These are phyloP conservation scores for Paramisgurnus dabryanus DNA, from an alignment of 2,113 vertebrate genomes.

Conservation along the genomic window DNA sequence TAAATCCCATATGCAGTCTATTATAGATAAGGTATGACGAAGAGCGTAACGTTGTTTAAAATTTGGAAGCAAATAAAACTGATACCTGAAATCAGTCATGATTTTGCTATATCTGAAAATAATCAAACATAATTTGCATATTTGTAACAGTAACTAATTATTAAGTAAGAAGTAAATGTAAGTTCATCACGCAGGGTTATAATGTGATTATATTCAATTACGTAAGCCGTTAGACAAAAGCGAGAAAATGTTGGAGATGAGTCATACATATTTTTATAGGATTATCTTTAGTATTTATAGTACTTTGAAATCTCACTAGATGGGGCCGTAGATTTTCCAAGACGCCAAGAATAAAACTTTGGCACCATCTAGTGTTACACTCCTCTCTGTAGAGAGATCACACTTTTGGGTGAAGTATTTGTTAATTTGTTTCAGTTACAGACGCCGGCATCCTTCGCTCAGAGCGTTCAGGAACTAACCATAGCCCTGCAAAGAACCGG, in stretches of 20 bases:
- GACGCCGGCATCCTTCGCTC: slow-evolving; percentile 98
- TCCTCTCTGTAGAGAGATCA: neutral
- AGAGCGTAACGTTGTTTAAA: too few relatives aligned
- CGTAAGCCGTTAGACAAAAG: too few relatives aligned
- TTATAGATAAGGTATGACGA: slow-evolving; percentile 91
- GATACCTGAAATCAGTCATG: too few relatives aligned
- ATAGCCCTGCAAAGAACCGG: slow-evolving; percentile 97
- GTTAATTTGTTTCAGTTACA: slow-evolving; percentile 81
- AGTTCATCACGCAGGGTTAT: too few relatives aligned
- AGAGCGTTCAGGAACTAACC: slow-evolving; percentile 97
- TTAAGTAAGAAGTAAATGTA: too few relatives aligned
- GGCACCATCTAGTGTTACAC: neutral
- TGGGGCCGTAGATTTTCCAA: slow-evolving; percentile 2
- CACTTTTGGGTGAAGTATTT: neutral
- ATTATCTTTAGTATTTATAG: neutral
- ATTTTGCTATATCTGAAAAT: too few relatives aligned
- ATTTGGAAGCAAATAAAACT: too few relatives aligned
- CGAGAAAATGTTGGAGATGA: too few relatives aligned
- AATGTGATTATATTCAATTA: too few relatives aligned
- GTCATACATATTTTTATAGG: neutral
- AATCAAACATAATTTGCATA: too few relatives aligned
- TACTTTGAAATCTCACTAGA: slow-evolving; percentile 7
- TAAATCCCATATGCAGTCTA: slow-evolving; percentile 99
- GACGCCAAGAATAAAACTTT: neutral
- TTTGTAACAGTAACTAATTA: too few relatives aligned